Evolutionary conservation across 2,797 vertebrate species (phyloP), one percentile per base, ranked within the genome.

Genomic region (Notolepis coatsorum): DNA sequence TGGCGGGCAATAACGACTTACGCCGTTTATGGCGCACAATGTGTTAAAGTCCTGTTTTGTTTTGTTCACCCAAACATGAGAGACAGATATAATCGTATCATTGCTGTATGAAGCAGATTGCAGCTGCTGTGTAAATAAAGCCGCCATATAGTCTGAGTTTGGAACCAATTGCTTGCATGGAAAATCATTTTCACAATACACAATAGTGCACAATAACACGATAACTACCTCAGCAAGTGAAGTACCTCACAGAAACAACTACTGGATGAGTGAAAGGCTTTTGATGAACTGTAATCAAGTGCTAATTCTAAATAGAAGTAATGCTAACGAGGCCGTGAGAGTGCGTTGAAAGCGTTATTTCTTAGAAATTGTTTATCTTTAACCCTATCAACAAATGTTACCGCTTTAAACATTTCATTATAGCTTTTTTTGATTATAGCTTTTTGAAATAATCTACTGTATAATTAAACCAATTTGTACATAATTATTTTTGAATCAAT

Each of bases 151-250:
- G 13, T 37, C 35, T 12, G 10, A 37, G 15, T 13, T 37, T 37
- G 15, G 15, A 10, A 37, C 12, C 13, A 12, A 37, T 37, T 12
- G 15, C 35, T n/a, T 37, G 35, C 12, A 37, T 37, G 12, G 15
- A 37, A n/a, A 10, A 37, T 37, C 13, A 2, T n/a, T 12, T 37
- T 37, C 35, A 37, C 35, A 37, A 12, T 12, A 37, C 35, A 37
- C 12, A 55, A 25, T 18, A 17, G 24, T 12, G 15, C 35, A 37
- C 12, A 55, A 25, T 18, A 17, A 17, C 18, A 33, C 63, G 21
- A 47, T 50, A 51, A 38, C 79, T 81, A 80, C 74, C 69, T 74
- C 71, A 68, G 45, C 21, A 54, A 24, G 13, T 53, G 71, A 41
- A 59, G 12, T 47, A 37, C 38, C 24, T 18, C 13, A 9, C 15